A percentile compares a stretch with the other conserved stretches of the same genome.
Evolutionary conservation across 1,140 invertebrate species (phyloP).

Genomic region (Drosophila aff.): DNA sequence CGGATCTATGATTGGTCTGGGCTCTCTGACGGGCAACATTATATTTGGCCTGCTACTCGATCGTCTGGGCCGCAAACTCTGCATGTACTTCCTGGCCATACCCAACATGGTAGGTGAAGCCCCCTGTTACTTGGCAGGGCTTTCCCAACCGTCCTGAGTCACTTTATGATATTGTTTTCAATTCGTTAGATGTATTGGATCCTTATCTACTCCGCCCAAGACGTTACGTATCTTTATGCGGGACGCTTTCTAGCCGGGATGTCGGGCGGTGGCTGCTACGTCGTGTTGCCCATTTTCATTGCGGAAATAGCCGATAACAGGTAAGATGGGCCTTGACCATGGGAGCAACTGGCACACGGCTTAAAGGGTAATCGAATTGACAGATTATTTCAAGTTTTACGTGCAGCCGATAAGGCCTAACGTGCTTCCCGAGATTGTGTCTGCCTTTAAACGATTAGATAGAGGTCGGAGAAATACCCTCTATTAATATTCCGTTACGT

Average conservation of each 20-base stretch:
- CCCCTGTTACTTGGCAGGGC: not conserved
- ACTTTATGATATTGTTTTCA: not conserved
- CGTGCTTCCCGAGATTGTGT: conserved; percentile 5
- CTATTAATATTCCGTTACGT: not conserved
- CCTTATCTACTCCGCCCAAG: conserved; percentile 64
- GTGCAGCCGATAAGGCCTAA: conserved; percentile 37
- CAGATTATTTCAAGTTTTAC: conserved; percentile 54
- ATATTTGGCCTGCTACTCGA: conserved; percentile 65
- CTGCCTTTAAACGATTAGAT: conserved; percentile 26
- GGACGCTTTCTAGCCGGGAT: conserved; percentile 84
- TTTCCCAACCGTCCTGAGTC: conserved; percentile 34
- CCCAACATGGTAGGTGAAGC: conserved; percentile 65
- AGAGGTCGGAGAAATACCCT: conserved; percentile 8
- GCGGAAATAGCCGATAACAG: conserved; percentile 76
- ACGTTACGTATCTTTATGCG: conserved; percentile 75
- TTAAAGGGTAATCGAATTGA: conserved; percentile 8
- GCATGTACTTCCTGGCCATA: conserved; percentile 71
- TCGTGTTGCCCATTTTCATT: conserved; percentile 70
- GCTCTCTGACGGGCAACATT: conserved; percentile 66
- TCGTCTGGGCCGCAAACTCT: conserved; percentile 65
- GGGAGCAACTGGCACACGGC: not conserved
- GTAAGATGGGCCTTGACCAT: conserved; percentile 39
- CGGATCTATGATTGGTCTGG: conserved; percentile 66
- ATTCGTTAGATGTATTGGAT: conserved; percentile 65
- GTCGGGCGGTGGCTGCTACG: conserved; percentile 70